phyloP scores from a whole-genome alignment of 2,888 invertebrate species.

The Spodoptera exigua region DNA sequence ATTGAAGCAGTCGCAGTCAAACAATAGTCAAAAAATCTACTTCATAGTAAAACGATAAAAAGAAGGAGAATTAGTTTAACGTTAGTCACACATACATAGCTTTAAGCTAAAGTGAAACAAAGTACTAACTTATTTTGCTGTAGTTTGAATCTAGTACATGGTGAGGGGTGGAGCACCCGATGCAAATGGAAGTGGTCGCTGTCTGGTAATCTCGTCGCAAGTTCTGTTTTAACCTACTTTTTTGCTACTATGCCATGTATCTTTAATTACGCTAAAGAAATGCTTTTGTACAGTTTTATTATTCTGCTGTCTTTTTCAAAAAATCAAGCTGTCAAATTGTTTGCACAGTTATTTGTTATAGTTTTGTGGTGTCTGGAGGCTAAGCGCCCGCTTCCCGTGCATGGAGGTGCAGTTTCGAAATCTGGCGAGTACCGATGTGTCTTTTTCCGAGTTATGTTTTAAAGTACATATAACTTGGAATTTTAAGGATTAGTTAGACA shows the following conservation, averaged over 20 bases:
- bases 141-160: constrained; percentile 29
- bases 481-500: too few relatives aligned
- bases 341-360: too few relatives aligned
- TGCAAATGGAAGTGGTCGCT: constrained; percentile 49
- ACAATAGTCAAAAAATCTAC: background rate
- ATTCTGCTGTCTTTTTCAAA: too few relatives aligned
- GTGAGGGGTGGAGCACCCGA: constrained; percentile 45
- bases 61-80: constrained; percentile 27
- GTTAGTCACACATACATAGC: constrained; percentile 36
- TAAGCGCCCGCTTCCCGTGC: too few relatives aligned
- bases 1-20: constrained; percentile 6
- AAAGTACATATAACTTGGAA: too few relatives aligned
- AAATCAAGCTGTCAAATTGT: too few relatives aligned
- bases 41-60: constrained; percentile 5
- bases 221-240: constrained; percentile 53
- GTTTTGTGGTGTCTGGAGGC: too few relatives aligned
- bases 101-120: constrained; percentile 46
- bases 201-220: constrained; percentile 34
- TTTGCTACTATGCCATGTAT: constrained; percentile 15
- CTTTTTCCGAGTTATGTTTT: too few relatives aligned
- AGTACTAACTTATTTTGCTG: constrained; percentile 50
- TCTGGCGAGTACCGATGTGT: too few relatives aligned
- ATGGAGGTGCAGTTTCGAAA: too few relatives aligned
- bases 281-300: too few relatives aligned
- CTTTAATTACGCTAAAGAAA: constrained; percentile 6